Evolutionary conservation across 2,797 vertebrate genomes (phyloP).

Genomic region (Triplophysa bombifrons): DNA sequence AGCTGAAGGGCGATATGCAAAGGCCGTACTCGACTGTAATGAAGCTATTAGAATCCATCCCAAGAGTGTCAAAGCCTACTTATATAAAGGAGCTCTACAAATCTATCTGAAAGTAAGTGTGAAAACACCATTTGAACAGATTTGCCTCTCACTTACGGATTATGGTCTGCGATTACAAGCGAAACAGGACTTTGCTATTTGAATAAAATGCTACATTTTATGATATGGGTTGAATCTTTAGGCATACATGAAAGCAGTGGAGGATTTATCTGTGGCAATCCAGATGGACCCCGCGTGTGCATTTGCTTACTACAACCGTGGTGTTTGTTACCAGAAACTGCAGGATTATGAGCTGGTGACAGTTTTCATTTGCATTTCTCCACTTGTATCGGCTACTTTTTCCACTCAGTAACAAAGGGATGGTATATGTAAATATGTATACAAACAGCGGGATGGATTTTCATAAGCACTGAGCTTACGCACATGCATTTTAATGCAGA

Average conservation of each 20-base stretch:
- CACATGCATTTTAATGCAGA: slow-evolving; percentile 18
- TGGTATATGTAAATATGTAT: not conserved
- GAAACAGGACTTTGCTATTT: not conserved
- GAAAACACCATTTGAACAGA: slow-evolving; percentile 15
- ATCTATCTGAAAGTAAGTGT: slow-evolving; percentile 72
- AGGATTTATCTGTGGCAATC: slow-evolving; percentile 74
- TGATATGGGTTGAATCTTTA: slow-evolving; percentile 48
- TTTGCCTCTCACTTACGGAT: not conserved
- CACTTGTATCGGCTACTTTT: not conserved
- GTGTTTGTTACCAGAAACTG: slow-evolving; percentile 73
- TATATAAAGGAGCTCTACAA: slow-evolving; percentile 80
- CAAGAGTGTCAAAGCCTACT: slow-evolving; percentile 69
- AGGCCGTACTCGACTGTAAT: slow-evolving; percentile 81
- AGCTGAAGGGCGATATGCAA: slow-evolving; percentile 74
- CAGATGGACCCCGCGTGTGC: slow-evolving; percentile 66
- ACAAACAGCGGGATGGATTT: slow-evolving; percentile 8
- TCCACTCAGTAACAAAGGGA: not conserved
- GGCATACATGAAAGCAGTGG: slow-evolving; percentile 72
- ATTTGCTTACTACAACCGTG: slow-evolving; percentile 79
- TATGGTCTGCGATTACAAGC: not conserved
- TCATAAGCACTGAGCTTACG: not conserved
- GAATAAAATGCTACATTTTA: not conserved
- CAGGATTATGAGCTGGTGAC: slow-evolving; percentile 71
- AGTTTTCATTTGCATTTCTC: not conserved
- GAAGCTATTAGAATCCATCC: slow-evolving; percentile 77